Base-by-base conservation (phyloP, 2,888 invertebrate genomes). In the Anaspis maculata region DNA sequence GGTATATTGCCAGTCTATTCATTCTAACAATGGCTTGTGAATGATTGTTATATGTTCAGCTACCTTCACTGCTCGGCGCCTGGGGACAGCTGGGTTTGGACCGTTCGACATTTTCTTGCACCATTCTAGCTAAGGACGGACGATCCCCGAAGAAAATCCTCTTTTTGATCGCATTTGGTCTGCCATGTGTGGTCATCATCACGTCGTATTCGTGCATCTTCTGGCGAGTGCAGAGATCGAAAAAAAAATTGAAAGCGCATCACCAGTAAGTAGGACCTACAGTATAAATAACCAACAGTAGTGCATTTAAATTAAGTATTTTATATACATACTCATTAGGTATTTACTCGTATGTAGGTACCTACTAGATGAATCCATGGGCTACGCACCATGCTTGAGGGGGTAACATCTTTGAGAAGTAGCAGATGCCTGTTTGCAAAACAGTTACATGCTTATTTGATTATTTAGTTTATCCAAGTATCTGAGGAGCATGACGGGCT, bases 31-130 rank as follows among this genome's bases (percentile, higher is more conserved):
- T 9, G 19, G 19, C 9, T 19, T 19, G 5, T 5, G 5, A 19
- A 6, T 19, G 19, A 19, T 19, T 19, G 5, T 6, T 19, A 6
- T 19, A 19, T 9, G 19, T 19, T 41, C 67, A 88, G 73, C 63
- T 87, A 13, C 88, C 87, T 3, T 84, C 90, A 0, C 68, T 88
- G 13, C 63, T 87, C 6, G 88, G 83, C 31, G 66, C 85, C 11
- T 91, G 90, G 90, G 91, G 91, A 10, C 77, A 75, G 48, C 71
- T 92, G 41, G 91, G 90, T 0, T 67, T 89, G 21, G 83, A 89
- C 48, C 69, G 74, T 15, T 71, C 75, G 12, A 87, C 89, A 2
- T 91, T 90, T 61, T 90, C 90, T 1, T 92, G 92, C 63, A 92
- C 91, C 13, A 89, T 91, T 48, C 69, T 90, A 28, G 74, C 76